These are phyloP conservation scores for Pelosia muscerda DNA, from an alignment of 2,888 invertebrate genomes.

Conservation along the genomic window DNA sequence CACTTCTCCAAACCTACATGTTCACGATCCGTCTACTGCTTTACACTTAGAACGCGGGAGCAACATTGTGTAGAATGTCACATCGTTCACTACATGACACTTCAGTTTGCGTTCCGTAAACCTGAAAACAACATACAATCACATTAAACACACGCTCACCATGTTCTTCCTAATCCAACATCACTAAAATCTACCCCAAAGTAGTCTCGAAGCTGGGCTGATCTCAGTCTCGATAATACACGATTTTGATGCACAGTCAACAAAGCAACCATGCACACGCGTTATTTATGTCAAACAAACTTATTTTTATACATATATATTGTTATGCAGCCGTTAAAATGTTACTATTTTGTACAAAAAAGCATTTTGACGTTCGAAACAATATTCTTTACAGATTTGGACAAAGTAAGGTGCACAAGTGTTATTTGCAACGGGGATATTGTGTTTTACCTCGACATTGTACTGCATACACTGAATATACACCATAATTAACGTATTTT, in stretches of 20 bases:
- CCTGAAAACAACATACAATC: constrained; percentile 65
- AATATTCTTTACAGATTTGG: constrained; percentile 61
- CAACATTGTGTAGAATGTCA: constrained; percentile 84
- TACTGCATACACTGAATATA: constrained; percentile 35
- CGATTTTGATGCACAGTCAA: constrained; percentile 33
- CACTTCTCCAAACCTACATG: constrained; percentile 80
- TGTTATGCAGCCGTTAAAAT: constrained; percentile 23
- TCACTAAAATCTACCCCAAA: background rate
- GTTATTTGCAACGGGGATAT: constrained; percentile 33
- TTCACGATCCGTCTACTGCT: constrained; percentile 78
- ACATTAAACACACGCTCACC: constrained; percentile 12
- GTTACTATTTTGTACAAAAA: constrained; percentile 50
- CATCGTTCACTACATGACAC: constrained; percentile 82
- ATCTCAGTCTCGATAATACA: constrained; percentile 42
- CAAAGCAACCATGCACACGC: constrained; percentile 47
- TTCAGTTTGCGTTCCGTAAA: constrained; percentile 71
- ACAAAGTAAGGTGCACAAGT: constrained; percentile 46
- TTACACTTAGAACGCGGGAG: constrained; percentile 84
- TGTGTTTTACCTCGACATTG: constrained; percentile 52
- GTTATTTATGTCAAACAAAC: constrained; percentile 23
- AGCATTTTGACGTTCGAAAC: constrained; percentile 61
- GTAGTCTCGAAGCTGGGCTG: background rate
- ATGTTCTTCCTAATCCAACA: background rate
- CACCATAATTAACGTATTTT: constrained; percentile 41
- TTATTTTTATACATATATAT: constrained; percentile 20